phyloP scores from a whole-genome alignment of 2,113 vertebrate species.

The Nanorana parkeri region DNA sequence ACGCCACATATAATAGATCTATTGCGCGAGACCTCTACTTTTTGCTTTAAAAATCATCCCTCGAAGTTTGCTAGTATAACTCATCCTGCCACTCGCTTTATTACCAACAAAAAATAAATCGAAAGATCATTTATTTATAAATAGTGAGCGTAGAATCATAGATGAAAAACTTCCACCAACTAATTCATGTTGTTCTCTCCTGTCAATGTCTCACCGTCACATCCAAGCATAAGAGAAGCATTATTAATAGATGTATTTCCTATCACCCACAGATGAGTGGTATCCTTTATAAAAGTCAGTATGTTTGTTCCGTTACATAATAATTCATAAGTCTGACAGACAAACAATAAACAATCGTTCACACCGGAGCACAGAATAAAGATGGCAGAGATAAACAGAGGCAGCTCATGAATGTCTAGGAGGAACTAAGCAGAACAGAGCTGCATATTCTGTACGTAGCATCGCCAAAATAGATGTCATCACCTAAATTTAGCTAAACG shows the following conservation, averaged over 20 bases:
- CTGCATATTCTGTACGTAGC: no score
- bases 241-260: slow-evolving; percentile 10
- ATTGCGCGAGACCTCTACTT: no score
- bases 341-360: neutral
- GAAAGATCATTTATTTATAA: neutral
- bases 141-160: neutral
- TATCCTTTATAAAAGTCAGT: neutral
- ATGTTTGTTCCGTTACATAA: neutral
- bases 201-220: slow-evolving; percentile 26
- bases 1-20: no score
- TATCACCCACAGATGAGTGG: neutral
- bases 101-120: no score
- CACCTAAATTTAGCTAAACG: no score
- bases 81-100: no score
- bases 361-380: neutral
- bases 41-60: no score
- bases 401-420: no score
- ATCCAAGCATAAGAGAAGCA: neutral
- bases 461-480: no score
- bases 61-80: no score
- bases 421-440: no score
- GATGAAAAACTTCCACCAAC: neutral
- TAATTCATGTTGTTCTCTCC: slow-evolving; percentile 14
- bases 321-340: neutral
- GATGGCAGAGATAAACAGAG: neutral